Conservation (phyloP, 2,797 vertebrate genomes). For the Cottoperca gobio region DNA sequence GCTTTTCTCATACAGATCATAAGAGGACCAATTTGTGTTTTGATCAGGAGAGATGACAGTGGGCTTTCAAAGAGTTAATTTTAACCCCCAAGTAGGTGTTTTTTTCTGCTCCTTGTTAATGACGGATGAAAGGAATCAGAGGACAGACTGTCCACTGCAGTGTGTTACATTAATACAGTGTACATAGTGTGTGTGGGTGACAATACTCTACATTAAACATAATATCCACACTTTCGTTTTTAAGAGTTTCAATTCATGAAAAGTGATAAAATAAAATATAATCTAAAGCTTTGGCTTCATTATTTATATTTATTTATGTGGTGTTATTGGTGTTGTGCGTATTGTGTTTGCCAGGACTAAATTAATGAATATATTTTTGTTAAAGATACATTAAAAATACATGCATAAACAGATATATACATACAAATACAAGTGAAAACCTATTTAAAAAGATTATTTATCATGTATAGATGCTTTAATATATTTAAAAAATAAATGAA, state of each 20-base stretch:
- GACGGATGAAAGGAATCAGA: conserved; percentile 71
- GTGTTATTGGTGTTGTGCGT: neutral
- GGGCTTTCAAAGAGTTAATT: conserved; percentile 73
- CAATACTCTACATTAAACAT: neutral
- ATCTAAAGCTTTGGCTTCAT: neutral
- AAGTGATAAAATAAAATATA: neutral
- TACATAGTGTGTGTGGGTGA: conserved; percentile 13
- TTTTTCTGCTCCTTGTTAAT: conserved; percentile 28
- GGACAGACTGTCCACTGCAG: conserved; percentile 9
- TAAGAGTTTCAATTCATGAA: neutral
- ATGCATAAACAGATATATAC: too few species aligned
- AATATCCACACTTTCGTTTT: too few species aligned
- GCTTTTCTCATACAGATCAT: conserved; percentile 79
- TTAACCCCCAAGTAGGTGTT: conserved; percentile 53
- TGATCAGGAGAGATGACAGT: conserved; percentile 58
- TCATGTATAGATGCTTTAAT: too few species aligned
- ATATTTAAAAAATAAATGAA: too few species aligned
- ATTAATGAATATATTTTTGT: neutral
- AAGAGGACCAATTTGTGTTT: conserved; percentile 77
- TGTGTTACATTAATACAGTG: conserved; percentile 14
- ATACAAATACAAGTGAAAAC: neutral
- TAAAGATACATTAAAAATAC: neutral
- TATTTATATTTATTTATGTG: neutral
- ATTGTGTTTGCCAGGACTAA: neutral
- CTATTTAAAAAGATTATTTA: too few species aligned